These are phyloP conservation scores for Anthopleura sola DNA, from an alignment of 64 coral and sea anemone species.

Conservation along the genomic window DNA sequence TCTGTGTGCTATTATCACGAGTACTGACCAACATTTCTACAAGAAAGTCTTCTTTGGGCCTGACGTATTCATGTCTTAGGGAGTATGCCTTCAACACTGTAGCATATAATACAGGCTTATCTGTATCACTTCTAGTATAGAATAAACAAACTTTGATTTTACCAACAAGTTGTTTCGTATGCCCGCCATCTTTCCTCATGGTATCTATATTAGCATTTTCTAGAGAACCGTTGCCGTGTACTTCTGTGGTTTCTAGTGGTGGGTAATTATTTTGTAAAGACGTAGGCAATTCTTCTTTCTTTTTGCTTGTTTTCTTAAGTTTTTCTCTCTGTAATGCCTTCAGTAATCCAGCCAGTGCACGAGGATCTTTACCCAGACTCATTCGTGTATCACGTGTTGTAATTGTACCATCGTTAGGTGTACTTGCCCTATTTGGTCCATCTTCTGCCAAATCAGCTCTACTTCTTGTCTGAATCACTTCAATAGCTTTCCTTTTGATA, in stretches of 20 bases:
- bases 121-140: conserved; percentile 14
- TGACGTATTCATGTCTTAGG: background rate
- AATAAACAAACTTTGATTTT: conserved; percentile 45
- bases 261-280: background rate
- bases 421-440: background rate
- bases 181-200: background rate
- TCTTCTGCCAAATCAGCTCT: background rate
- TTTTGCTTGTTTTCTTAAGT: background rate
- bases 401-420: background rate
- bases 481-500: background rate
- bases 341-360: background rate
- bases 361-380: background rate
- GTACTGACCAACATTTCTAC: background rate
- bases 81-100: conserved; percentile 21
- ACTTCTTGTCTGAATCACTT: background rate
- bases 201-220: background rate
- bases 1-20: background rate
- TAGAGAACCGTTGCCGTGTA: background rate
- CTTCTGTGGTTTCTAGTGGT: background rate
- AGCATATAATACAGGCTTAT: conserved; percentile 36
- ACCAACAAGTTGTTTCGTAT: background rate
- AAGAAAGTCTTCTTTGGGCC: background rate
- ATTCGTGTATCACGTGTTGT: background rate
- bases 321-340: conserved; percentile 17
- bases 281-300: background rate